These are phyloP conservation scores for Silurus aristotelis DNA, from an alignment of 2,797 vertebrate genomes.

Conservation along the genomic window DNA sequence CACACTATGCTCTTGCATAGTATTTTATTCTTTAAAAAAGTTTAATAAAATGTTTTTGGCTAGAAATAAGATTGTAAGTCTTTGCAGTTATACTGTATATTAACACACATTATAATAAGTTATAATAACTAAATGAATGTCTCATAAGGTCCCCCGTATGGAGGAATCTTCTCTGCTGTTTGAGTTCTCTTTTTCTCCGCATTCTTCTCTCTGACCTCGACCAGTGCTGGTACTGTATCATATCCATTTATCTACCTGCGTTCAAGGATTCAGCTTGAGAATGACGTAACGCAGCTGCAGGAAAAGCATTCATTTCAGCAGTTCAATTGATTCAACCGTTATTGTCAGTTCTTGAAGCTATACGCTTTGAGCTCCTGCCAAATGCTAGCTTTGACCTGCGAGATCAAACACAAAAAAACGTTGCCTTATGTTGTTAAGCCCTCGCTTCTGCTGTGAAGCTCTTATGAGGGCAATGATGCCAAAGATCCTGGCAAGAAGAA, in stretches of 20 bases:
- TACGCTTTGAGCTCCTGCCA: constrained; percentile 4
- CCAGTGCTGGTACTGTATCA: background rate
- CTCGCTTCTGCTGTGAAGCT: constrained; percentile 11
- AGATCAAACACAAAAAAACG: background rate
- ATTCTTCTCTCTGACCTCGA: background rate
- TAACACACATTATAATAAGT: background rate
- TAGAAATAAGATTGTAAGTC: too few species aligned
- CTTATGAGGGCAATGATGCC: background rate
- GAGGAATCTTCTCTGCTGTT: background rate
- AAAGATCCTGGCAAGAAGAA: constrained; percentile 1
- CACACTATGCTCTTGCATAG: too few species aligned
- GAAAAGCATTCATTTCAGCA: background rate
- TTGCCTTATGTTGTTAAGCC: background rate
- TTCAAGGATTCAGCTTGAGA: background rate
- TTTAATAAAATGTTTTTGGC: too few species aligned
- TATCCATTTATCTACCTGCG: background rate
- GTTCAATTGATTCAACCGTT: background rate
- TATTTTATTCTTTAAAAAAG: too few species aligned
- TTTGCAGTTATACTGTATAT: background rate
- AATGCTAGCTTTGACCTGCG: constrained; percentile 8
- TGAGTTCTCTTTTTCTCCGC: background rate
- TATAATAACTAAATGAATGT: background rate
- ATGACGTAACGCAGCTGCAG: background rate
- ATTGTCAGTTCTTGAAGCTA: background rate
- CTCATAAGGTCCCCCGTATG: background rate